Evolutionary conservation across 2,797 vertebrate genomes (phyloP), one percentile per base, ranked within the genome.

Genomic region (Acrossocheilus wenchowensis): DNA sequence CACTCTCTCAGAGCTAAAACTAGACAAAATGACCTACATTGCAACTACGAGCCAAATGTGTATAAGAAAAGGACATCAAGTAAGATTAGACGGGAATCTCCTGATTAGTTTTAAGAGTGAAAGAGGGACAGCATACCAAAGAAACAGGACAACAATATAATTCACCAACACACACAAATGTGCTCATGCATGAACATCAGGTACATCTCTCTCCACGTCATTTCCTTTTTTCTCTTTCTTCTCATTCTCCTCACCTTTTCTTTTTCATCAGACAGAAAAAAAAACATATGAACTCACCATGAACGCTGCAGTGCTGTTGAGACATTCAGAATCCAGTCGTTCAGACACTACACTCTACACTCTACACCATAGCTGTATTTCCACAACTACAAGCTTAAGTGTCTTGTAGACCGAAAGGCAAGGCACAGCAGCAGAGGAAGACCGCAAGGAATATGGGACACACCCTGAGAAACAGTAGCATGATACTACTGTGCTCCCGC

Each of bases 341-440:
- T 85, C 45, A 50, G n/a, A 82, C 50, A 81, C 82, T 43, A 66
- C 73, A 71, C 62, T 62, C 82, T 43, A 66, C 73, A 71, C 62
- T 62, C 68, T 82, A 77, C 15, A 68, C 74, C 78, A 87, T 81
- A 30, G 77, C 39, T 45, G 36, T 60, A 34, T 73, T 62, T 41
- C n/a, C 48, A 64, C 19, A 78, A 71, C 34, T n/a, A 57, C n/a
- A 85, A 39, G 30, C 19, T 15, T 64, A 60, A 41, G 45, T 83
- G 36, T 39, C 68, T 66, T 68, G 43, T 62, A 80, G 66, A 83
- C 69, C 84, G 62, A 90, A 92, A 90, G 84, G 87, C 69, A 88
- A 88, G 90, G 92, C 91, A 90, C 91, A 62, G 78, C 0, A 89
- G 93, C 83, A 84, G 81, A 78, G 52, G 79, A 86, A 64, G 30